These are phyloP conservation scores for Tapirus terrestris DNA, from an alignment of 2,113 vertebrate species.

Conservation along the genomic window DNA sequence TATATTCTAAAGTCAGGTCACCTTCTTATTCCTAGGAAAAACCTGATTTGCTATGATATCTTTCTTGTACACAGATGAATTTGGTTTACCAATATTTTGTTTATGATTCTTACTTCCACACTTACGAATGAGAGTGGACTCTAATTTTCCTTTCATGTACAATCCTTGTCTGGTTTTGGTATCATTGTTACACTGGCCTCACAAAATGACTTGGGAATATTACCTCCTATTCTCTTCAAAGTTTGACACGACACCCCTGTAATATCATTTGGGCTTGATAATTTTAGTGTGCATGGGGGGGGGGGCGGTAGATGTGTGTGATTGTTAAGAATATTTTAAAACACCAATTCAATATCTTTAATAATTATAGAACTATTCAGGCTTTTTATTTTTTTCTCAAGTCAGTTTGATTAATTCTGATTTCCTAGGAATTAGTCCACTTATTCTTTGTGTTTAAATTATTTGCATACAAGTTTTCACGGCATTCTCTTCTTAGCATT, in stretches of 20 bases:
- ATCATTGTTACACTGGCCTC: not conserved
- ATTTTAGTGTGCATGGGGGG: not conserved
- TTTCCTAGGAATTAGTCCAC: not conserved
- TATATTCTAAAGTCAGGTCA: not conserved
- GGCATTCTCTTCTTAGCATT: not conserved
- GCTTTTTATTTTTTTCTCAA: not conserved
- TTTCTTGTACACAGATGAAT: not conserved
- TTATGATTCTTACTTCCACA: not conserved
- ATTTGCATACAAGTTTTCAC: not conserved
- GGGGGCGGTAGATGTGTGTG: no score
- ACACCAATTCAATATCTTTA: not conserved
- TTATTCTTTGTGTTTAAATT: not conserved
- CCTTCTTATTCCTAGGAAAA: not conserved
- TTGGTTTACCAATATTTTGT: not conserved
- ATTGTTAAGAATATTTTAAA: not conserved
- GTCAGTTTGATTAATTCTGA: not conserved
- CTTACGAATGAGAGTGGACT: not conserved
- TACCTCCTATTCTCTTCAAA: not conserved
- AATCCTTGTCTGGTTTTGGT: not conserved
- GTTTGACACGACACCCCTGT: not conserved
- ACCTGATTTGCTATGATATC: no score
- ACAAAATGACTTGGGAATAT: not conserved
- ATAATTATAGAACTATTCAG: not conserved
- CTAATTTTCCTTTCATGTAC: not conserved
- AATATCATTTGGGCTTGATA: not conserved